Base-by-base conservation (phyloP, 2,797 vertebrate species). In the Xenops minutus region DNA sequence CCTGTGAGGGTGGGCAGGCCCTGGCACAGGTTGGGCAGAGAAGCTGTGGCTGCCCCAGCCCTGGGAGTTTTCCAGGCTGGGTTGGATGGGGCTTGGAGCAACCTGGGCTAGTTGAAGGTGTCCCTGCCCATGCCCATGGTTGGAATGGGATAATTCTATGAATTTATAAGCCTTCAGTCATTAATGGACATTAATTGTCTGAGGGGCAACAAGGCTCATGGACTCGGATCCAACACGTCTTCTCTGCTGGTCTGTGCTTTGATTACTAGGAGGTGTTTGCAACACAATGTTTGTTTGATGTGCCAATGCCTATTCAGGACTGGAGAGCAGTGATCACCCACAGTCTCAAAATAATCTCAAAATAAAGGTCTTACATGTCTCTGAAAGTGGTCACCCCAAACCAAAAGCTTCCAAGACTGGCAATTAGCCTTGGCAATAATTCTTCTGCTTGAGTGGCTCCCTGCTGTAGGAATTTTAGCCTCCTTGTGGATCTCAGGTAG, bases 1-100 rank as follows among this genome's bases (percentile, higher is more conserved):
- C 7, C 10, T 32, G 3, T 32, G 69, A 61, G 26, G 10, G 3
- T 48, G 41, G 15, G 0, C 0, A 41, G 41, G 22, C 41, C 12
- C 41, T 54, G 54, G 39, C 77, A 55, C 30, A 61, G 48, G n/a
- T 0, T 75, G 14, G 30, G 7, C 26, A 41, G 54, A 12, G 22
- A 4, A 37, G 13, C 13, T 61, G 55, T 55, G 62, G 26, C 22
- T 75, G 71, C 13, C 7, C 26, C 24, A 48, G 48, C 26, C 14
- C 48, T 82, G 55, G 62, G 0, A 69, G 7, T 62, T 2, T 48
- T 10, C 44, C 14, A 36, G 44, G n/a, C 43, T 18, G 14, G 13
- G 43, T 4, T 66, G 43, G 32, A 26, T 0, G 2, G 43, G 15
- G 3, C 41, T 43, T 46, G 41, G 24, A 66, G n/a, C 63, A 66